Base-by-base conservation (phyloP, 2,113 vertebrate species). In the Nanorana parkeri region DNA sequence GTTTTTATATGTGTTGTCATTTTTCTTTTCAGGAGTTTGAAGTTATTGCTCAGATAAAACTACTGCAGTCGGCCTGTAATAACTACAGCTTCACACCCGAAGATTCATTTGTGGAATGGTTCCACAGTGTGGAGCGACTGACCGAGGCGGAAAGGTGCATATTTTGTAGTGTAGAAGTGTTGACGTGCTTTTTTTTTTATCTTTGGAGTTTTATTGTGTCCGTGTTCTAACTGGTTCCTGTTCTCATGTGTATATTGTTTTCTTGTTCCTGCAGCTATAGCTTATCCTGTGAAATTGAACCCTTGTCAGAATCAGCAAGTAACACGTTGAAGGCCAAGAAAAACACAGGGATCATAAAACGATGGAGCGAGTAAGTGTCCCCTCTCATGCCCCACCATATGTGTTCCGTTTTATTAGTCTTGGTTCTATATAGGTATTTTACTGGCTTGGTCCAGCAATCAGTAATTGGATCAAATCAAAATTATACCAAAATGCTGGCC, bases 11-110 rank as follows among this genome's bases (percentile, higher is more conserved):
- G 10, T 47, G 10, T 47, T 47, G 41, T 47, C 11, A 8, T 21
- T 54, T 68, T 63, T 63, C 66, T 65, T 41, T 67, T 13, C 89
- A 99, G 98, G 98, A 99, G 73, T 99, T 99, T 0, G 97, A 99
- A 86, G 96, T 99, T 78, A 99, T 99, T 0, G 97, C 97, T 1
- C 98, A 99, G 92, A 99, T 99, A 89, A 99, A 98, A 84, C 91
- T 99, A 85, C 94, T 99, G 1, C 98, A 99, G 92, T 91, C 97
- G 0, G 97, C 97, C 61, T 99, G 96, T 86, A 99, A 99, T 88
- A 99, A 96, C 88, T 99, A 99, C 91, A 99, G 94, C 85, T 97
- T 99, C 78, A 92, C 88, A 0, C 95, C 93, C 2, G 95, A 97
- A 47, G 87, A 89, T 6, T 93, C 88, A 66, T 99, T 99, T 0